Evolutionary conservation across 2,113 vertebrate genomes (phyloP).

Genomic region (Misgurnus anguillicaudatus): DNA sequence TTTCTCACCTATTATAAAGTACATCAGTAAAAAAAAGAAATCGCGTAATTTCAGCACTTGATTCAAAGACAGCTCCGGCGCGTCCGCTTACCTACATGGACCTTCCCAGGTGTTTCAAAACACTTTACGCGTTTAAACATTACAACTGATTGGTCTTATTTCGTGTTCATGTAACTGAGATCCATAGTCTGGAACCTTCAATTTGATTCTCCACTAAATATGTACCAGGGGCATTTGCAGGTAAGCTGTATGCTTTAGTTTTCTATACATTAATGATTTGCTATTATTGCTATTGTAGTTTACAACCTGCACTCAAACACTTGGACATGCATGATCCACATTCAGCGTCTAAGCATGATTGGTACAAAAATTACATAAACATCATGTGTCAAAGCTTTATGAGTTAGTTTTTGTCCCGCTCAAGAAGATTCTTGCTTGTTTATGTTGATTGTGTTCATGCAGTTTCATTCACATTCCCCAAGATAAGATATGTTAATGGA

Average conservation of each 20-base stretch:
- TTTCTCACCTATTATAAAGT: constrained; percentile 41
- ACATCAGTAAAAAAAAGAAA: constrained; percentile 44
- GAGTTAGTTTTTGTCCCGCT: neutral
- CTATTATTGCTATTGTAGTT: constrained; percentile 5
- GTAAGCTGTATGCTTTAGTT: constrained; percentile 60
- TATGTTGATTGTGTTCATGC: neutral
- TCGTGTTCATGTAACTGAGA: constrained; percentile 61
- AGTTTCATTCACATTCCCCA: neutral
- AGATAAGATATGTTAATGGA: neutral
- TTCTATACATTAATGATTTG: neutral
- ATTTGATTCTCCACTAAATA: constrained; percentile 71
- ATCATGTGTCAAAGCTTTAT: constrained; percentile 1
- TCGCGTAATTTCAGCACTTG: constrained; percentile 64
- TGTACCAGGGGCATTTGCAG: constrained; percentile 84
- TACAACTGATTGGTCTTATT: constrained; percentile 26
- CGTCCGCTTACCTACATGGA: neutral
- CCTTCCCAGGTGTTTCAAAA: constrained; percentile 47
- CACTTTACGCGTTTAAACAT: constrained; percentile 52
- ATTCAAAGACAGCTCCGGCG: constrained; percentile 67
- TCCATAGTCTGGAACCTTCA: constrained; percentile 56
- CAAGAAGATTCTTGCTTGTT: neutral
- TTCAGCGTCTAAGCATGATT: neutral
- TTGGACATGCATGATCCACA: neutral
- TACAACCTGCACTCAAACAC: neutral
- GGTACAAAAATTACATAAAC: neutral